Conservation (phyloP, 1,140 invertebrate species). For the Aricia agestis region DNA sequence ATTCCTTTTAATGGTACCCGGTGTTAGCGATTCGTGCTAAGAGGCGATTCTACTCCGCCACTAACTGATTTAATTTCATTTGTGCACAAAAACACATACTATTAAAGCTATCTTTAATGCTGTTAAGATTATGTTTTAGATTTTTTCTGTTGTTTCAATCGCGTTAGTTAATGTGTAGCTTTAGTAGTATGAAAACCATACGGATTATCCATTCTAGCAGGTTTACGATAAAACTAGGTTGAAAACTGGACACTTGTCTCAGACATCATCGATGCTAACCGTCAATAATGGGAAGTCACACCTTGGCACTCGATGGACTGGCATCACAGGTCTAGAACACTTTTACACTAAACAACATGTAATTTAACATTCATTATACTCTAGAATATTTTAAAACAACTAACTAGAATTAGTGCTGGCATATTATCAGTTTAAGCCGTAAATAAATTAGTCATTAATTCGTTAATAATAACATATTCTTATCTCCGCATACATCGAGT, state of each 20-base stretch:
- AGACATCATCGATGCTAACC: neutral
- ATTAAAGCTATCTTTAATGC: neutral
- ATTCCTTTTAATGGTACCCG: slow-evolving; percentile 68
- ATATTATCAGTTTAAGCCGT: neutral
- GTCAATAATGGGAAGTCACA: neutral
- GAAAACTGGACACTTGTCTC: slow-evolving; percentile 12
- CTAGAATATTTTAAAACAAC: neutral
- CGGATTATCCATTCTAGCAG: too few species aligned
- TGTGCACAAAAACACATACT: slow-evolving; percentile 38
- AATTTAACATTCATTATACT: neutral
- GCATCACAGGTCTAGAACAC: neutral
- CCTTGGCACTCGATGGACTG: neutral
- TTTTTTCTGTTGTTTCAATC: too few species aligned
- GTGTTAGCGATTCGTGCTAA: slow-evolving; percentile 69
- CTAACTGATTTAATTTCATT: slow-evolving; percentile 67
- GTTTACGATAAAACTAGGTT: too few species aligned
- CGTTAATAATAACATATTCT: neutral
- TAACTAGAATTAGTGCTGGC: neutral
- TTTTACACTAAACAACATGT: neutral
- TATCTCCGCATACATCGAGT: slow-evolving; percentile 31
- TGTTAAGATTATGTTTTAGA: too few species aligned
- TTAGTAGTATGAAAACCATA: too few species aligned
- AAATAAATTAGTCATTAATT: neutral
- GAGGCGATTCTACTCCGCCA: slow-evolving; percentile 68
- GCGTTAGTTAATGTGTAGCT: too few species aligned